Percentiles rank a stretch among this genome's conserved stretches.
These are phyloP conservation scores for Elymnias hypermnestra DNA, from an alignment of 1,140 invertebrate species.

Conservation along the genomic window DNA sequence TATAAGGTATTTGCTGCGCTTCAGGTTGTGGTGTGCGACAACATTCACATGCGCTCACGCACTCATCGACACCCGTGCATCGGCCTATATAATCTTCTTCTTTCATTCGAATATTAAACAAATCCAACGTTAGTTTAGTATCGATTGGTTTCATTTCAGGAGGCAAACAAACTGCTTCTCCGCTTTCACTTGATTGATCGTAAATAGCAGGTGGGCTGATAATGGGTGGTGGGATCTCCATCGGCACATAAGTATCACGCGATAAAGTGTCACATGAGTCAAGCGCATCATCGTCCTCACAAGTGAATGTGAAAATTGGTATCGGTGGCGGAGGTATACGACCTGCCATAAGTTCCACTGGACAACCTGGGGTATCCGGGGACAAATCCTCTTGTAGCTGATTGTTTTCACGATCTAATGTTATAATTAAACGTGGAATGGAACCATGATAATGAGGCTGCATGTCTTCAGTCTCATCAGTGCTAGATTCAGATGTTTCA, in stretches of 20 bases:
- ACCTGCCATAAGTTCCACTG: conserved; percentile 36
- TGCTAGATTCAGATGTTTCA: conserved; percentile 66
- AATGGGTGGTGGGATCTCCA: conserved; percentile 36
- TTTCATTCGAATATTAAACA: conserved; percentile 42
- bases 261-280: conserved; percentile 17
- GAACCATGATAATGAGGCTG: conserved; percentile 52
- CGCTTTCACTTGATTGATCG: conserved; percentile 50
- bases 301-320: conserved; percentile 65
- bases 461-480: conserved; percentile 62
- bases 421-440: conserved; percentile 62
- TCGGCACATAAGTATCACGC: conserved; percentile 32
- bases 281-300: conserved; percentile 55
- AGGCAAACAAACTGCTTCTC: conserved; percentile 44
- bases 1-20: conserved; percentile 61
- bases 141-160: conserved; percentile 63
- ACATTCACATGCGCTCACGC: conserved; percentile 64
- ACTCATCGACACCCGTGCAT: conserved; percentile 54
- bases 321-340: conserved; percentile 34
- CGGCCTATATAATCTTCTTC: conserved; percentile 43
- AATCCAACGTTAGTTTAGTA: conserved; percentile 50
- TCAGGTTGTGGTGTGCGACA: conserved; percentile 65
- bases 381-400: conserved; percentile 56
- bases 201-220: conserved; percentile 39
- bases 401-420: conserved; percentile 59
- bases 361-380: conserved; percentile 55